phyloP scores from a whole-genome alignment of 2,888 invertebrate genomes.

The Salpingus planirostris region DNA sequence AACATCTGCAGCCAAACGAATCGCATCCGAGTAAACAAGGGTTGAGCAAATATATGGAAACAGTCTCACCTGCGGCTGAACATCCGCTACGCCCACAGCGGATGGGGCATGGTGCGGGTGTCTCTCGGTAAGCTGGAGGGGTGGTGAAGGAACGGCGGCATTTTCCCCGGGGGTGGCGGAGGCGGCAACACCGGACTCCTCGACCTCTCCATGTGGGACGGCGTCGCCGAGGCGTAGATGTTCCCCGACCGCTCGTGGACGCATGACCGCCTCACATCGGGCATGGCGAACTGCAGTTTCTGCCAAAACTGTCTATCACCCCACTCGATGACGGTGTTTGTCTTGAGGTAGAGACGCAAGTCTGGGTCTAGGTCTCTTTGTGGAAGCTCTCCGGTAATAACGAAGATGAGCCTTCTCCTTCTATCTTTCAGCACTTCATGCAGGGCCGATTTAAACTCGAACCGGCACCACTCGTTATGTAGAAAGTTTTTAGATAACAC shows the following conservation, averaged over 20 bases:
- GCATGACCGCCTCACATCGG: constrained; percentile 60
- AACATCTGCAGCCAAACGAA: constrained; percentile 18
- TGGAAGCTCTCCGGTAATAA: constrained; percentile 83
- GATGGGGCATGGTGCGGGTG: constrained; percentile 55
- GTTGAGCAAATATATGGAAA: constrained; percentile 16
- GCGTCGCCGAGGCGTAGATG: constrained; percentile 58
- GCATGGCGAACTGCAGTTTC: constrained; percentile 85
- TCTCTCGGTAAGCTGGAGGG: constrained; percentile 43
- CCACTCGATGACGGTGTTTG: constrained; percentile 87
- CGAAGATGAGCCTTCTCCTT: constrained; percentile 78
- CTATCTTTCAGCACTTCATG: constrained; percentile 83
- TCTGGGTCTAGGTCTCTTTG: constrained; percentile 85
- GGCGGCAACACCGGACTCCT: constrained; percentile 54
- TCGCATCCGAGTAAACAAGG: constrained; percentile 18
- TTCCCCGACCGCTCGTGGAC: constrained; percentile 59
- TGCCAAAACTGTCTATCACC: constrained; percentile 96
- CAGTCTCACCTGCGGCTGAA: constrained; percentile 42
- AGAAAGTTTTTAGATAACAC: constrained; percentile 89
- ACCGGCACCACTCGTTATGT: constrained; percentile 90
- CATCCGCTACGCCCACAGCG: constrained; percentile 74
- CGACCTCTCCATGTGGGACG: constrained; percentile 41
- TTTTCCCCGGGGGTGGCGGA: constrained; percentile 50
- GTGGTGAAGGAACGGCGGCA: constrained; percentile 47
- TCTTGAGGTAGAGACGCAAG: constrained; percentile 79
- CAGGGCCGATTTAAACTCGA: constrained; percentile 90